These are phyloP conservation scores for Hyppa rectilinea DNA, from an alignment of 2,888 invertebrate genomes.

Conservation along the genomic window DNA sequence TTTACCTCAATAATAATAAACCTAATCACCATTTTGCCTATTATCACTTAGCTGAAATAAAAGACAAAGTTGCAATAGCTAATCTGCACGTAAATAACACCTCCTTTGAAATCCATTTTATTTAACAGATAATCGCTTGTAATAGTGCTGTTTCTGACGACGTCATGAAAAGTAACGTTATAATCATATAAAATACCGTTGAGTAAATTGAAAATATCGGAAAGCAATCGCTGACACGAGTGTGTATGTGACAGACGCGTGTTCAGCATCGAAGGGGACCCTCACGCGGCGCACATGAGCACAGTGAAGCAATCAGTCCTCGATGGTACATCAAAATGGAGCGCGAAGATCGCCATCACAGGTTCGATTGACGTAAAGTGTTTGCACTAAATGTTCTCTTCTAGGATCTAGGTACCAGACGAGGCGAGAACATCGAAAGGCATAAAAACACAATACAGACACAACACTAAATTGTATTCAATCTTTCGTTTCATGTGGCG, in stretches of 20 bases:
- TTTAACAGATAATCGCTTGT: slow-evolving; percentile 23
- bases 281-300: slow-evolving; percentile 98
- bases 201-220: slow-evolving; percentile 49
- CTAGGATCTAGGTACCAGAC: slow-evolving; percentile 66
- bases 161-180: slow-evolving; percentile 39
- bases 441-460: slow-evolving; percentile 77
- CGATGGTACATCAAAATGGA: slow-evolving; percentile 99
- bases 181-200: slow-evolving; percentile 41
- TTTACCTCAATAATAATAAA: slow-evolving; percentile 42
- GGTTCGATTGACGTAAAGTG: slow-evolving; percentile 94
- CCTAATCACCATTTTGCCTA: slow-evolving; percentile 34
- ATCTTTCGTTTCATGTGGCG: slow-evolving; percentile 90
- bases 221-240: slow-evolving; percentile 75
- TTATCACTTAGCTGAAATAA: slow-evolving; percentile 53
- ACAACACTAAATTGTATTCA: slow-evolving; percentile 84
- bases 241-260: slow-evolving; percentile 95
- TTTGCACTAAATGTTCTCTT: slow-evolving; percentile 64
- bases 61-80: slow-evolving; percentile 36
- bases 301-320: slow-evolving; percentile 99
- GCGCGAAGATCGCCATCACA: slow-evolving; percentile 99
- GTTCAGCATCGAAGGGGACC: slow-evolving; percentile 98
- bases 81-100: slow-evolving; percentile 49
- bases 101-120: slow-evolving; percentile 34
- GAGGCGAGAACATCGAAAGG: slow-evolving; percentile 62
- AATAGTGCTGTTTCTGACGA: slow-evolving; percentile 32